These are phyloP conservation scores for Hippocampus comes DNA, from an alignment of 2,113 vertebrate species.

Conservation along the genomic window DNA sequence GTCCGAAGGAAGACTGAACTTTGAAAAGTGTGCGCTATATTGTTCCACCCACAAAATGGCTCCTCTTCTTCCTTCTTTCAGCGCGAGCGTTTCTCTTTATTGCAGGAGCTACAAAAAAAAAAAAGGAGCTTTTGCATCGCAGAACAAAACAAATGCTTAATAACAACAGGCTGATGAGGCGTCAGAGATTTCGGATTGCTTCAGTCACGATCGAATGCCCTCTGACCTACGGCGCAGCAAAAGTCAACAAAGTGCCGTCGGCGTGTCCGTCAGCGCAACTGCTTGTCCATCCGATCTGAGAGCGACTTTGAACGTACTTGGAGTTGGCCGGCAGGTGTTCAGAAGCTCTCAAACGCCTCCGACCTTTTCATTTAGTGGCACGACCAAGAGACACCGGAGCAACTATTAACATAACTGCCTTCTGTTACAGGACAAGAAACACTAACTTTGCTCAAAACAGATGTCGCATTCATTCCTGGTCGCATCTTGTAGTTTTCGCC, in stretches of 20 bases:
- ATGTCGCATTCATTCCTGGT: constrained; percentile 35
- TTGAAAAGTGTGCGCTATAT: neutral
- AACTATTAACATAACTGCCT: constrained; percentile 36
- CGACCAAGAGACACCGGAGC: constrained; percentile 18
- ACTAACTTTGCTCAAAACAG: constrained; percentile 40
- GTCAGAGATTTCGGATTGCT: neutral
- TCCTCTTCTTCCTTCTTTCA: constrained; percentile 1
- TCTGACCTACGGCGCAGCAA: neutral
- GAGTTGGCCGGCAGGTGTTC: constrained; percentile 46
- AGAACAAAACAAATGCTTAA: too few relatives aligned
- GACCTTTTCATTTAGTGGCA: constrained; percentile 52
- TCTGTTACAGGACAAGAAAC: constrained; percentile 37
- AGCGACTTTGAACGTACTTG: constrained; percentile 9
- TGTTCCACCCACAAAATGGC: constrained; percentile 3
- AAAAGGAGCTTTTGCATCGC: neutral
- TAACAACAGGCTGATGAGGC: too few relatives aligned
- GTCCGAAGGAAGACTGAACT: neutral
- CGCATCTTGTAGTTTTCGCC: constrained; percentile 7
- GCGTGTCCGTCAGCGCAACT: constrained; percentile 14
- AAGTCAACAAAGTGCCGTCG: neutral
- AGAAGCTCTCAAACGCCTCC: constrained; percentile 33
- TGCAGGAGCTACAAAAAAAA: neutral
- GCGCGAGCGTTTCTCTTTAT: neutral
- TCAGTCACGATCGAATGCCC: neutral
- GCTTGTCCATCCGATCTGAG: neutral